A percentile compares a stretch with the other conserved stretches of the same genome.
phyloP scores from a whole-genome alignment of 2,888 invertebrate species.

The Diaprepes abbreviatus region DNA sequence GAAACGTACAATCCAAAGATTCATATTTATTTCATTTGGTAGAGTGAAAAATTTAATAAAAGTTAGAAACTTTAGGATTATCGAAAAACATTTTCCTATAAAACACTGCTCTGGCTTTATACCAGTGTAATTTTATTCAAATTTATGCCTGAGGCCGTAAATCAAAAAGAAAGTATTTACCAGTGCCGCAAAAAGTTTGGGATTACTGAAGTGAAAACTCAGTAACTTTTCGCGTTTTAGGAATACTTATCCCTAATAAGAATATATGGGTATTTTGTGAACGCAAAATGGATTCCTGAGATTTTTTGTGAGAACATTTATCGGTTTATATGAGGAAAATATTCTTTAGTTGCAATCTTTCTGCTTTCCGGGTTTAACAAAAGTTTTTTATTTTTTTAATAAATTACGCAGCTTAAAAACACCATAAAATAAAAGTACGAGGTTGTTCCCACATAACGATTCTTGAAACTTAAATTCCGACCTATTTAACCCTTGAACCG shows the following conservation, averaged over 20 bases:
- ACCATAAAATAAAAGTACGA: too few species aligned
- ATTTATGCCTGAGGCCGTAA: slow-evolving; percentile 45
- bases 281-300: slow-evolving; percentile 14
- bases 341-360: not conserved
- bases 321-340: slow-evolving; percentile 8
- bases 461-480: too few species aligned
- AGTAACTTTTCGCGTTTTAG: slow-evolving; percentile 30
- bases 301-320: slow-evolving; percentile 11
- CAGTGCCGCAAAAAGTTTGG: slow-evolving; percentile 40
- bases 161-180: slow-evolving; percentile 49
- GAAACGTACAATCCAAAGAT: not conserved
- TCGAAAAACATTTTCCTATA: slow-evolving; percentile 43
- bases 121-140: slow-evolving; percentile 48
- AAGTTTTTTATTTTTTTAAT: not conserved
- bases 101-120: slow-evolving; percentile 35
- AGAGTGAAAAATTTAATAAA: slow-evolving; percentile 42
- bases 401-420: too few species aligned
- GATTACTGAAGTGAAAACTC: slow-evolving; percentile 44
- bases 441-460: too few species aligned
- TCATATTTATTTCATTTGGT: slow-evolving; percentile 29
- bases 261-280: slow-evolving; percentile 26
- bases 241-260: slow-evolving; percentile 26
- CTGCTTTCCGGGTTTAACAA: not conserved
- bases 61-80: slow-evolving; percentile 40
- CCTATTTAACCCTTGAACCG: too few species aligned